Evolutionary conservation across 1,140 invertebrate species (phyloP).

Genomic region (Dryas iulia): DNA sequence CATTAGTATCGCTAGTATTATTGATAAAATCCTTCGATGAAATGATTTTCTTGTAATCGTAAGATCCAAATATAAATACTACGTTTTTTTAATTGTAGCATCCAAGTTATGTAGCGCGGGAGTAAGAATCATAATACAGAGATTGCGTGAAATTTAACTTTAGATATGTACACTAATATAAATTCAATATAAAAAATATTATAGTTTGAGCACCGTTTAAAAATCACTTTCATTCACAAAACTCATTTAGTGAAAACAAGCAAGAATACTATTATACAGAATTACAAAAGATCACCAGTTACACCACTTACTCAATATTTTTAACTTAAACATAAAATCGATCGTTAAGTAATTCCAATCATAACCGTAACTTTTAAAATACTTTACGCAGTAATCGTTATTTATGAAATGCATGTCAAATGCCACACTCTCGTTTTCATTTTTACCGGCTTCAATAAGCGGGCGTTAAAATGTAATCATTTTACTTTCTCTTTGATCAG

Average conservation of each 20-base stretch:
- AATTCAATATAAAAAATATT: too few species aligned
- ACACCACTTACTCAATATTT: constrained; percentile 14
- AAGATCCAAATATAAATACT: too few species aligned
- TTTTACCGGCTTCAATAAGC: constrained; percentile 44
- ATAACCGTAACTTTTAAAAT: constrained; percentile 28
- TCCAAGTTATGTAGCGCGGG: too few species aligned
- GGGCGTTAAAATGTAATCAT: constrained; percentile 43
- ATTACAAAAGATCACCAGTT: constrained; percentile 12
- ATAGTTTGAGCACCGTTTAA: too few species aligned
- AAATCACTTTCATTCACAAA: too few species aligned
- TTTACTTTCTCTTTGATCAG: constrained; percentile 65
- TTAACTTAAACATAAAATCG: constrained; percentile 18
- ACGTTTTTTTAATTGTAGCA: too few species aligned
- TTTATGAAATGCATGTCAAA: constrained; percentile 52
- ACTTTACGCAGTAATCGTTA: constrained; percentile 21
- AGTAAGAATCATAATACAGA: too few species aligned
- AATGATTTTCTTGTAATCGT: too few species aligned
- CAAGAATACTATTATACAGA: neutral
- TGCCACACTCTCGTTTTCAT: constrained; percentile 60
- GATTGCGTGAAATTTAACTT: too few species aligned
- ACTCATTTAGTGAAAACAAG: neutral
- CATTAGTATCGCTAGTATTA: too few species aligned
- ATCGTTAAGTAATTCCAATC: constrained; percentile 24
- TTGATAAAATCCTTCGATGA: too few species aligned
- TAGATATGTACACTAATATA: too few species aligned